Conservation (phyloP, 2,888 invertebrate genomes). For the Siphonodentalium dalli region DNA sequence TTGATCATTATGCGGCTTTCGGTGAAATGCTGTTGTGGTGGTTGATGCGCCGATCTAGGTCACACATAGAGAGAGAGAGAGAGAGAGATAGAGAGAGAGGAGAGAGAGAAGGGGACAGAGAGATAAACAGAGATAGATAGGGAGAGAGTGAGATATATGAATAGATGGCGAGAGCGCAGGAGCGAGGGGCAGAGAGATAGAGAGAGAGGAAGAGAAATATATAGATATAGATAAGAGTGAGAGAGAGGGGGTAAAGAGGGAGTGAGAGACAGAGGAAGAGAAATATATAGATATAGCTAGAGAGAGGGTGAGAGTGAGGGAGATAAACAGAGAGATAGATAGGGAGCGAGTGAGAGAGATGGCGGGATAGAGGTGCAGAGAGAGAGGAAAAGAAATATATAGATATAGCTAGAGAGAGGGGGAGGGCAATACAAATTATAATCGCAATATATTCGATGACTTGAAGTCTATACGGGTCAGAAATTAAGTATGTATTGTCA, state of each 20-base stretch:
- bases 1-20: too few species aligned
- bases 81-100: neutral
- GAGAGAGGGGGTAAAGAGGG: neutral
- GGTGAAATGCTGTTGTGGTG: too few species aligned
- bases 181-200: neutral
- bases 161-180: neutral
- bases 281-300: neutral
- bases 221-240: neutral
- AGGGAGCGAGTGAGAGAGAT: neutral
- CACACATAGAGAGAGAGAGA: conserved; percentile 4
- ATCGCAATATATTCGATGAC: neutral
- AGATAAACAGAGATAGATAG: neutral
- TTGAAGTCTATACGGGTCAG: too few species aligned
- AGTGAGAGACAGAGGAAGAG: neutral
- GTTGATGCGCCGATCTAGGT: too few species aligned
- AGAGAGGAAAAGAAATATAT: neutral
- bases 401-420: neutral
- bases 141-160: neutral
- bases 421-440: neutral
- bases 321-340: conserved; percentile 1
- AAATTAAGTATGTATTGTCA: too few species aligned
- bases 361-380: neutral
- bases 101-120: neutral
- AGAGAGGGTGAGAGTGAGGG: neutral
- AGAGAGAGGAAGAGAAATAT: neutral